phyloP scores from a whole-genome alignment of 1,140 invertebrate species.

The Acromyrmex echinatior region DNA sequence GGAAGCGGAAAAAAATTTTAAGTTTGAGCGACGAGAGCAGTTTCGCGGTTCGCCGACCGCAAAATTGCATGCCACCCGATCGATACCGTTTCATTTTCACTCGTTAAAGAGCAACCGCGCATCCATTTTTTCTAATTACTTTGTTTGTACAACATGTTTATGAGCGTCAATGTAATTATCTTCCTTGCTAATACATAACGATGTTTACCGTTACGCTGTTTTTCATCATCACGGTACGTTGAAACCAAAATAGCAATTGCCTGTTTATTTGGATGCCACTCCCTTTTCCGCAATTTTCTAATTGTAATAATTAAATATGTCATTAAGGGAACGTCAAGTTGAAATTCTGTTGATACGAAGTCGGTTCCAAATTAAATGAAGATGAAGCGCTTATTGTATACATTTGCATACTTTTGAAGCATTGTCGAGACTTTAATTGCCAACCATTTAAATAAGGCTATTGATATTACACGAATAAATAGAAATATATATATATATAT shows the following conservation, averaged over 20 bases:
- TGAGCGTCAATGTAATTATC: slow-evolving; percentile 46
- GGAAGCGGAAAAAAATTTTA: slow-evolving; percentile 54
- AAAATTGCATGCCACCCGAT: slow-evolving; percentile 45
- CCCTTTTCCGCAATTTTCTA: not conserved
- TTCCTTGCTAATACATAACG: slow-evolving; percentile 9
- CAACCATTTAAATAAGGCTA: not conserved
- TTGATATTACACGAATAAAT: slow-evolving; percentile 7
- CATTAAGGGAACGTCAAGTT: not conserved
- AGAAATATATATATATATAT: not conserved
- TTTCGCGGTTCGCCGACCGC: slow-evolving; percentile 57
- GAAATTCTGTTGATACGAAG: not conserved
- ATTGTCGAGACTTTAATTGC: not conserved
- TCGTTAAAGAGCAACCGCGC: slow-evolving; percentile 20
- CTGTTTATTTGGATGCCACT: not conserved
- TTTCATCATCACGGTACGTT: slow-evolving; percentile 31
- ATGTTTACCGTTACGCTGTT: slow-evolving; percentile 34
- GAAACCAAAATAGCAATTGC: slow-evolving; percentile 5
- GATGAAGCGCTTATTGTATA: not conserved
- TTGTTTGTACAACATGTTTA: slow-evolving; percentile 54
- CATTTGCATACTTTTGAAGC: slow-evolving; percentile 11
- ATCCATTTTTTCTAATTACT: slow-evolving; percentile 55
- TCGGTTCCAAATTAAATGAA: slow-evolving; percentile 1
- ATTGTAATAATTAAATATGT: slow-evolving; percentile 22
- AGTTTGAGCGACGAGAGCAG: slow-evolving; percentile 57
- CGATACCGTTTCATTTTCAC: slow-evolving; percentile 56